Conservation (phyloP, 2,797 vertebrate genomes). For the Crypturellus tataupa region DNA sequence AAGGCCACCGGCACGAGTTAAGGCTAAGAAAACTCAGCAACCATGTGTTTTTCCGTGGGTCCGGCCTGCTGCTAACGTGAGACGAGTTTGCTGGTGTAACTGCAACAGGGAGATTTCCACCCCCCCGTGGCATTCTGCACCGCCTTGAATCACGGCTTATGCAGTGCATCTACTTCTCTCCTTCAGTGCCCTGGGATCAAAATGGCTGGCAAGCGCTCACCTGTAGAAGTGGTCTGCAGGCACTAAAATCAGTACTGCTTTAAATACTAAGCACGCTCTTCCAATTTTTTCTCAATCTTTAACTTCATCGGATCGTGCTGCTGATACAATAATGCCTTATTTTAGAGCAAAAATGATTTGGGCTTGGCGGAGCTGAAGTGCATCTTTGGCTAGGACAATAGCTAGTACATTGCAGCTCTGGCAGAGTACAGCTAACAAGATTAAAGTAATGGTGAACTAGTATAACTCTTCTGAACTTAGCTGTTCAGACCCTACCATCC, state of each 20-base stretch:
- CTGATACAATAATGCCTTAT: not conserved
- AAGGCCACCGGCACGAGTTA: not conserved
- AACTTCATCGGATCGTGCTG: not conserved
- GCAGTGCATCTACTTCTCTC: not conserved
- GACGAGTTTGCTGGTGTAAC: not conserved
- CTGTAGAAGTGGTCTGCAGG: not conserved
- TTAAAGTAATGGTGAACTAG: not conserved
- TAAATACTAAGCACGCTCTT: not conserved
- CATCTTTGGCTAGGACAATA: not conserved
- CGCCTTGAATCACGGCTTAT: constrained; percentile 2
- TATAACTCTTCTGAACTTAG: not conserved
- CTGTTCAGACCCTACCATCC: not conserved
- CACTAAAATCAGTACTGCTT: not conserved
- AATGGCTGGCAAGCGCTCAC: constrained; percentile 39
- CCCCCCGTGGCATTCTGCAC: not conserved
- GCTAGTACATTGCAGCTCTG: not conserved
- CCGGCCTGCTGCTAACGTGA: not conserved
- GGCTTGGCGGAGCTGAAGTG: not conserved
- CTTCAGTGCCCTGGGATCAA: constrained; percentile 5
- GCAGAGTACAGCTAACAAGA: not conserved
- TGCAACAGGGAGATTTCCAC: not conserved
- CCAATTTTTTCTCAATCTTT: not conserved
- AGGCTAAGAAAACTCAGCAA: constrained; percentile 12
- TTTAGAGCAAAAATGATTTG: not conserved
- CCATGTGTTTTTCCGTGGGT: not conserved